Base-by-base conservation (phyloP, 2,888 invertebrate genomes). In the Oxytorus armatus region DNA sequence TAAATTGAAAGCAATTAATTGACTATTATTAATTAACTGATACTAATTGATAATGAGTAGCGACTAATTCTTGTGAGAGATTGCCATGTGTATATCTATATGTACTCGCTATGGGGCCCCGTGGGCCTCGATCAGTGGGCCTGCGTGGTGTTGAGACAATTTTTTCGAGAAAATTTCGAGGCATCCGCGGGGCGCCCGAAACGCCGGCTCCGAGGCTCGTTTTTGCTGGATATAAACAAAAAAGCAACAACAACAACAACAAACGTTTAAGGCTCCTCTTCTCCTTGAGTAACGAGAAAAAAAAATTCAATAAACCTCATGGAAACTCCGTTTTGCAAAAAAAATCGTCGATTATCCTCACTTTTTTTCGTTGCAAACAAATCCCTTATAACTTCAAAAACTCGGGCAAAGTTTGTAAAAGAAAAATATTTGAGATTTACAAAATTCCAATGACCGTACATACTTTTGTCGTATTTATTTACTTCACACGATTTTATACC, bases 61-160 rank as follows among this genome's bases (percentile, higher is more conserved):
- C 86, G 90, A 90, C 87, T 90, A 90, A 90, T 90, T 90, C 89
- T 91, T 90, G 90, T 90, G 90, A 91, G 90, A 91, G 90, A 90
- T 91, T 90, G 90, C 90, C 90, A 91, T 90, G 90, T 91, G 90
- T 91, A 91, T 90, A 91, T 90, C 90, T 90, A 90, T 90, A 90
- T 91, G 90, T 90, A 90, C 88, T 91, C 90, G 89, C 91, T 90
- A 89, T 86, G 86, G 89, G 86, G 86, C 87, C 87, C 89, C 87
- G 89, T 85, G 85, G 84, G 80, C 83, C 83, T 83, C 79, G 82
- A 85, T 82, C 65, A 36, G 4, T 63, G 65, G 83, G 79, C 82
- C 83, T 77, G 82, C 78, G 79, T 77, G 74, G 74, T 65, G 80
- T 81, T 74, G 80, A 77, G 74, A 61, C 39, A 61, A 74, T 66